Evolutionary conservation across 2,888 invertebrate species (phyloP).

Genomic region (Dendrolimus houi): DNA sequence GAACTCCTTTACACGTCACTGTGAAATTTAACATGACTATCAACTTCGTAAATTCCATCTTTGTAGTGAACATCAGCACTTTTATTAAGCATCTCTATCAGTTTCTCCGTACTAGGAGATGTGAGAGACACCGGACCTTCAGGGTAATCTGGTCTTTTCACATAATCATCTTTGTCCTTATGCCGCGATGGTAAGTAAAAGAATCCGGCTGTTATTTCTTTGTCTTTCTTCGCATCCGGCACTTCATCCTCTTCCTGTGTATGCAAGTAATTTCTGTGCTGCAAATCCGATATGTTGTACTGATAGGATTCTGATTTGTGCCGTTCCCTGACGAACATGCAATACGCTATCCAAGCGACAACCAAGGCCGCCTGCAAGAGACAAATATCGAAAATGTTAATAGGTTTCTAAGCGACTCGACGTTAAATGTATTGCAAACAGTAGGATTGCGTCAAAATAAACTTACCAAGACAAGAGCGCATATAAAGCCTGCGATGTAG

Average conservation of each 20-base stretch:
- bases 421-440: constrained; percentile 1
- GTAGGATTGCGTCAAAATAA: constrained; percentile 2
- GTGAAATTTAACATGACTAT: constrained; percentile 32
- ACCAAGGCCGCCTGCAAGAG: constrained; percentile 47
- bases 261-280: constrained; percentile 35
- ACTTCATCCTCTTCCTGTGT: constrained; percentile 29
- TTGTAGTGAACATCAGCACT: constrained; percentile 30
- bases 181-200: constrained; percentile 52
- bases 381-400: constrained; percentile 1
- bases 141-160: constrained; percentile 58
- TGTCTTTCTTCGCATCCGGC: constrained; percentile 19
- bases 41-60: constrained; percentile 50
- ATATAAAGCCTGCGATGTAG: constrained; percentile 51
- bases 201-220: constrained; percentile 43
- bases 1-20: constrained; percentile 38
- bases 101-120: constrained; percentile 40
- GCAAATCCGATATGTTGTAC: constrained; percentile 47
- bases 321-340: constrained; percentile 59
- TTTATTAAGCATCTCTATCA: constrained; percentile 48
- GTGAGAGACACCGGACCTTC: constrained; percentile 41
- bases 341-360: constrained; percentile 55
- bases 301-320: constrained; percentile 52
- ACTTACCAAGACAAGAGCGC: constrained; percentile 60
- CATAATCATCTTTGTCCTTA: constrained; percentile 43
- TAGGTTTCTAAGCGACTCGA: not conserved